Base-by-base conservation (phyloP, 2,797 vertebrate species). In the Hippopotamyrus pictus region DNA sequence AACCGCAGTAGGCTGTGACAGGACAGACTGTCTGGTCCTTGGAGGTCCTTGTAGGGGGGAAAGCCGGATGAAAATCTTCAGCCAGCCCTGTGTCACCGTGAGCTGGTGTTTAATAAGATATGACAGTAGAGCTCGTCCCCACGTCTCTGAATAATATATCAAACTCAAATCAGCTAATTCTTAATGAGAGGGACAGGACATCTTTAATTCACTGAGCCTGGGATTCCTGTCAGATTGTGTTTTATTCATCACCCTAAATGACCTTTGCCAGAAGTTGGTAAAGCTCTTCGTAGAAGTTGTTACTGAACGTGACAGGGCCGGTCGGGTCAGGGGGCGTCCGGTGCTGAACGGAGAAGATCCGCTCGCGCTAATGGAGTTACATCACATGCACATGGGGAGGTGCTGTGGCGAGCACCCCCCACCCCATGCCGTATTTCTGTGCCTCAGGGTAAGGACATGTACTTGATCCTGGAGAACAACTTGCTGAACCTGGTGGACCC, bases 381-480 rank as follows among this genome's bases (percentile, higher is more conserved):
- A 3, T 14, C 50, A 51, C 12, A 19, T 4, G 41, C 19, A 22
- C 19, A 7, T 62, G 14, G 17, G 17, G 48, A 7, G 19, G 44
- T 33, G 22, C n/a, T 12, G 3, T 50, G 22, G n/a, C 0, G 83
- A 44, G 19, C 6, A 1, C 84, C 25, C n/a, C 11, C 50, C 50
- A 12, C 53, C 7, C 22, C 19, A 19, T n/a, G 22, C 22, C 14
- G 5, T 33, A 29, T 25, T 11, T 12, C 54, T 50, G 50, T 50
- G 90, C 48, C 50, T 44, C 93, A 99, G 98, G 98, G 98, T 22
- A 99, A 99, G 89, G 98, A 99, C 94, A 99, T 99, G 98, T 99
- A 97, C 93, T 96, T 99, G 89, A 94, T 98, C 89, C 93, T 99
- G 95, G 98, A 99, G 94, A 99, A 99, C 2, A 98, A 99, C 93